These are phyloP conservation scores for Dasyornis broadbenti DNA, from an alignment of 2,113 vertebrate species.

Conservation along the genomic window DNA sequence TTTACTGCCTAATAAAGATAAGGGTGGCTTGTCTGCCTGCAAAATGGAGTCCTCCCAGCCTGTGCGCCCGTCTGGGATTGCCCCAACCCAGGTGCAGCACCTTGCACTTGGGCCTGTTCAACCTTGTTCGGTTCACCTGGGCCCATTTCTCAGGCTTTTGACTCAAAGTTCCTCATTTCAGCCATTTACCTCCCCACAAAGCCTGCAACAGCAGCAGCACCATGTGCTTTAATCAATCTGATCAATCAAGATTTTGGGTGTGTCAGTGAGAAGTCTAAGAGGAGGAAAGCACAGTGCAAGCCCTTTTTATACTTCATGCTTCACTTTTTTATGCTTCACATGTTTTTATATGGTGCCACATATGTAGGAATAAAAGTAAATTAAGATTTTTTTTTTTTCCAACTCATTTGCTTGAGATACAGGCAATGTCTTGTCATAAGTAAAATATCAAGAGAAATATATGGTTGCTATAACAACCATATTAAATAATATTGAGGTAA, in stretches of 20 bases:
- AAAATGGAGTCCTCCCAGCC: background rate
- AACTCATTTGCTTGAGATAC: conserved; percentile 4
- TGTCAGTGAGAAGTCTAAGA: background rate
- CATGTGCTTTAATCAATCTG: background rate
- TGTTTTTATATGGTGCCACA: background rate
- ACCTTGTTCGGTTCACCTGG: background rate
- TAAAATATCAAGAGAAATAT: conserved; percentile 30
- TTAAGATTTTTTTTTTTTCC: background rate
- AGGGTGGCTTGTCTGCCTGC: background rate
- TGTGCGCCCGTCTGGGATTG: background rate
- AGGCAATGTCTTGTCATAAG: background rate
- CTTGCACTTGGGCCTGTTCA: background rate
- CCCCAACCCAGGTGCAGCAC: background rate
- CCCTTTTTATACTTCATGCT: background rate
- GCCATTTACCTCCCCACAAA: background rate
- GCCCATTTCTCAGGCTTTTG: background rate
- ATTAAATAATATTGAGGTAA: conserved; percentile 52
- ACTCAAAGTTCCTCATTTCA: background rate
- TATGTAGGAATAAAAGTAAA: background rate
- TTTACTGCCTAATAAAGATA: background rate
- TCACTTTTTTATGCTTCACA: too few relatives aligned
- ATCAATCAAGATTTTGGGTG: background rate
- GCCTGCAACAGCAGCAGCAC: background rate
- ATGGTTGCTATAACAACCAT: conserved; percentile 46
- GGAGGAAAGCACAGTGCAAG: background rate